Evolutionary conservation across 1,140 invertebrate genomes (phyloP).

Genomic region (Caenorhabditis inopinata): DNA sequence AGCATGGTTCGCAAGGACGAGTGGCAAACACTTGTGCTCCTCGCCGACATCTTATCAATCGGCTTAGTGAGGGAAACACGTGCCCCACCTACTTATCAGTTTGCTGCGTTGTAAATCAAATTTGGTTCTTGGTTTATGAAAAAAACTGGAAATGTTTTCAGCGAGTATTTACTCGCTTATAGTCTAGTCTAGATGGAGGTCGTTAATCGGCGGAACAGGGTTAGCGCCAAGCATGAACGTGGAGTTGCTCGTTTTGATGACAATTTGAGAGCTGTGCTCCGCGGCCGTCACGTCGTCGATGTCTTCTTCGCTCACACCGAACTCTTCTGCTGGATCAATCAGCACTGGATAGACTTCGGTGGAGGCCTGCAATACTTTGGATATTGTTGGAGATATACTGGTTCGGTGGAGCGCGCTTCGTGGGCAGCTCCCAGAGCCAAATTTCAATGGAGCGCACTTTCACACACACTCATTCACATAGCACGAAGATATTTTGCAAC

Average conservation of each 20-base stretch:
- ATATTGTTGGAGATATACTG: not conserved
- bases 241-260: not conserved
- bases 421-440: too few relatives aligned
- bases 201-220: not conserved
- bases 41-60: not conserved
- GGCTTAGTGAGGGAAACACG: not conserved
- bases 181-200: not conserved
- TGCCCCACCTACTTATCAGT: not conserved
- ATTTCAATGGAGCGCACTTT: too few relatives aligned
- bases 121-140: conserved; percentile 19
- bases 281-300: not conserved
- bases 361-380: not conserved
- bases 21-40: not conserved
- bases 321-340: not conserved
- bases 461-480: not conserved
- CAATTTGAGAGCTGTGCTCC: not conserved
- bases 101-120: not conserved
- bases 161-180: not conserved
- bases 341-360: conserved; percentile 3
- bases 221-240: not conserved
- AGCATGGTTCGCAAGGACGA: not conserved
- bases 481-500: too few relatives aligned
- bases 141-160: not conserved
- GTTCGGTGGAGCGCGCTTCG: too few relatives aligned
- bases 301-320: not conserved